Evolutionary conservation across 2,797 vertebrate genomes (phyloP).

Genomic region (Sebastiscus tertius): DNA sequence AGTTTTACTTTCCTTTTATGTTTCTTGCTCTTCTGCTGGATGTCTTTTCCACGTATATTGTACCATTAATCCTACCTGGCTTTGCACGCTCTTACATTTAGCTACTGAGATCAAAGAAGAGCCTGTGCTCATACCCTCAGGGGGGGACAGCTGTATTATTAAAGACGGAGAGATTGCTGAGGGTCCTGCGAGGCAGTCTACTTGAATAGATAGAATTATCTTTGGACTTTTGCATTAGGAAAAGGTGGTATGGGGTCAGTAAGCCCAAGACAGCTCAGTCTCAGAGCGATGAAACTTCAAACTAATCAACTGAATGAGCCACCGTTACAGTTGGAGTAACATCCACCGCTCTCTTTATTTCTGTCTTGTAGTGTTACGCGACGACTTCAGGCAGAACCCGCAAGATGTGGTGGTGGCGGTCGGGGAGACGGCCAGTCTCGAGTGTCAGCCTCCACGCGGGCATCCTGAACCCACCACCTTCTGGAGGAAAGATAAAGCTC

Average conservation of each 20-base stretch:
- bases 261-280: constrained; percentile 17
- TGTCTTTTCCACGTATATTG: constrained; percentile 9
- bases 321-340: constrained; percentile 3
- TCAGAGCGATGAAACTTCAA: constrained; percentile 19
- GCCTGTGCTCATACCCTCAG: constrained; percentile 11
- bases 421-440: constrained; percentile 91
- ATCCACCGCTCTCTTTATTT: neutral
- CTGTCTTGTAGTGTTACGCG: constrained; percentile 88
- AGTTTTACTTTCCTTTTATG: neutral
- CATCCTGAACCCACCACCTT: constrained; percentile 96
- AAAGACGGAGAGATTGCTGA: constrained; percentile 43
- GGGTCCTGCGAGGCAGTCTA: constrained; percentile 18
- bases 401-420: constrained; percentile 93
- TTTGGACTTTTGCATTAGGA: constrained; percentile 40
- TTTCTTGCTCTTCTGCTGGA: neutral
- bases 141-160: constrained; percentile 48
- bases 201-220: constrained; percentile 44
- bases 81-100: constrained; percentile 31
- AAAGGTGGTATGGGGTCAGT: constrained; percentile 27
- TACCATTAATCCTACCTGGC: constrained; percentile 26
- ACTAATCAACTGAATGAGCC: constrained; percentile 23
- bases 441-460: constrained; percentile 94
- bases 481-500: constrained; percentile 96
- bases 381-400: constrained; percentile 97
- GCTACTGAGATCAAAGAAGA: constrained; percentile 37